A percentile compares a stretch with the other conserved stretches of the same genome.
phyloP scores from a whole-genome alignment of 1,140 invertebrate genomes.

The Heliothis subflexa region DNA sequence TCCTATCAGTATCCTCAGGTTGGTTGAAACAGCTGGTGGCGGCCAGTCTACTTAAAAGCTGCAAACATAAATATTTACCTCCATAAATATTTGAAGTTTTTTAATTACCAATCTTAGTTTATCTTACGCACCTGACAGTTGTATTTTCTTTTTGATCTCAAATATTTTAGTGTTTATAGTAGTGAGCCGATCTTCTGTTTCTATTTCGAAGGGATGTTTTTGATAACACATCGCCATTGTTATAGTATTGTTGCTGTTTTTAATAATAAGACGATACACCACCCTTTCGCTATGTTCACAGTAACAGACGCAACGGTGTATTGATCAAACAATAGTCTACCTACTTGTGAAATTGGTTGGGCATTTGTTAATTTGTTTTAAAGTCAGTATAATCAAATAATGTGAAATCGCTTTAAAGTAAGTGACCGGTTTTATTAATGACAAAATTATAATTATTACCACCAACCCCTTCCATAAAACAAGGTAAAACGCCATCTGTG shows the following conservation, averaged over 20 bases:
- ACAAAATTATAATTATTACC: not conserved
- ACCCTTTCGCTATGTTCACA: slow-evolving; percentile 8
- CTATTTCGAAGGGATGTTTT: slow-evolving; percentile 84
- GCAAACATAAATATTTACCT: not conserved
- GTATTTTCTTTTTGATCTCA: slow-evolving; percentile 93
- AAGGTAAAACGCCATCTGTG: slow-evolving; percentile 72
- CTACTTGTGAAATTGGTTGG: too few species aligned
- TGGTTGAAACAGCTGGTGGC: too few species aligned
- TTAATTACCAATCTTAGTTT: not conserved
- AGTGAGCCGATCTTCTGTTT: slow-evolving; percentile 87
- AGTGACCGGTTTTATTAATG: not conserved
- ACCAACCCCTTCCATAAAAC: slow-evolving; percentile 20
- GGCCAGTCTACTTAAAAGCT: not conserved
- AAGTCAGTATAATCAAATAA: not conserved
- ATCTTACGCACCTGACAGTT: slow-evolving; percentile 89
- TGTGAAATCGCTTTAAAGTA: not conserved
- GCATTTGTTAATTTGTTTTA: too few species aligned
- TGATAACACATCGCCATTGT: slow-evolving; percentile 82
- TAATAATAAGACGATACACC: slow-evolving; percentile 23
- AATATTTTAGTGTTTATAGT: slow-evolving; percentile 91
- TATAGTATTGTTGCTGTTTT: slow-evolving; percentile 42
- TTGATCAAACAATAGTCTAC: slow-evolving; percentile 59
- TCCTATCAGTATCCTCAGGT: too few species aligned
- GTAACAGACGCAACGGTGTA: slow-evolving; percentile 51
- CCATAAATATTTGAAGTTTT: not conserved